phyloP scores from a whole-genome alignment of 2,888 invertebrate genomes.

The Catocala nupta region DNA sequence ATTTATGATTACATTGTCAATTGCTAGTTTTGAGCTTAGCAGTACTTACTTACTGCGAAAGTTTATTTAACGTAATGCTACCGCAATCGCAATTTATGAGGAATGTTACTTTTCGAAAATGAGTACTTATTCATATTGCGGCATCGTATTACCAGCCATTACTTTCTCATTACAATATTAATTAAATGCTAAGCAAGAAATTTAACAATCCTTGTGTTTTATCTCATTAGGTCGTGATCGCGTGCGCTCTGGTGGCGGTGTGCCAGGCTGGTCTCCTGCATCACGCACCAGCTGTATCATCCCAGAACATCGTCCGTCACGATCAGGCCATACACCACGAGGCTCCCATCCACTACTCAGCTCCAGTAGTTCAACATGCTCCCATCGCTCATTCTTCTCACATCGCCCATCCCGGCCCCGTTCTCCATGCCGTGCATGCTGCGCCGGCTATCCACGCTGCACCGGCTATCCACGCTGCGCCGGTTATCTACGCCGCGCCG shows the following conservation, averaged over 20 bases:
- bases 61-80: slow-evolving; percentile 20
- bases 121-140: too few species aligned
- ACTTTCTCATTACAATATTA: too few species aligned
- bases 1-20: slow-evolving; percentile 54
- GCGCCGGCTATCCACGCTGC: slow-evolving; percentile 48
- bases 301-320: slow-evolving; percentile 81
- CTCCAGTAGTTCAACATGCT: slow-evolving; percentile 48
- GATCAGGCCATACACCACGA: slow-evolving; percentile 75
- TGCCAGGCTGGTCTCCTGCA: slow-evolving; percentile 78
- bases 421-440: slow-evolving; percentile 49
- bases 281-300: slow-evolving; percentile 81
- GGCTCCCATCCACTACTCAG: slow-evolving; percentile 70
- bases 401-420: slow-evolving; percentile 47
- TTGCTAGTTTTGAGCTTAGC: slow-evolving; percentile 37
- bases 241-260: slow-evolving; percentile 73
- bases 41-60: slow-evolving; percentile 20
- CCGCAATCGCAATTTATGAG: background rate
- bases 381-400: slow-evolving; percentile 46
- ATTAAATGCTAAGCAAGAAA: too few species aligned
- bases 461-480: slow-evolving; percentile 52
- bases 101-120: too few species aligned
- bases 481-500: slow-evolving; percentile 50
- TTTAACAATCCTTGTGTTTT: background rate
- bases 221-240: slow-evolving; percentile 65
- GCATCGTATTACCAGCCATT: too few species aligned